Evolutionary conservation across 1,140 invertebrate species (phyloP).

Genomic region (Orius insidiosus): DNA sequence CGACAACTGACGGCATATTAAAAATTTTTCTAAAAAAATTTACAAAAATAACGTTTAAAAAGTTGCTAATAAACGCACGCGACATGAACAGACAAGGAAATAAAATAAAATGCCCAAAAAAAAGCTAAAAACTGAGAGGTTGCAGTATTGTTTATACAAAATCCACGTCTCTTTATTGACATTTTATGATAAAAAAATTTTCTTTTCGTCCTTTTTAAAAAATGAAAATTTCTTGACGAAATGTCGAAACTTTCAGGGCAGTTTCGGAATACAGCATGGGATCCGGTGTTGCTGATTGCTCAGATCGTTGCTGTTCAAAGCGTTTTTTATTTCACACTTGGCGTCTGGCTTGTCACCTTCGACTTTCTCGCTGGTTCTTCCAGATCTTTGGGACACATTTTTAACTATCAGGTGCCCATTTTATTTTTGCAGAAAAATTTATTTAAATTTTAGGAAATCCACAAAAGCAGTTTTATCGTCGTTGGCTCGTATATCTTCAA

Average conservation of each 20-base stretch:
- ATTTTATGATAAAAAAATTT: too few species aligned
- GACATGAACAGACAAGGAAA: too few species aligned
- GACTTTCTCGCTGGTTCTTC: constrained; percentile 56
- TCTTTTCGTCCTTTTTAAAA: too few species aligned
- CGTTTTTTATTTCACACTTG: constrained; percentile 67
- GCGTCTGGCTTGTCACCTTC: constrained; percentile 60
- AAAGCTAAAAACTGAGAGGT: too few species aligned
- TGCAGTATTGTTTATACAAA: too few species aligned
- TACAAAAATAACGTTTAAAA: too few species aligned
- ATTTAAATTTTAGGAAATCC: constrained; percentile 63
- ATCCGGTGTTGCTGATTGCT: constrained; percentile 72
- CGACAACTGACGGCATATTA: constrained; percentile 38
- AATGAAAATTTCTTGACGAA: too few species aligned
- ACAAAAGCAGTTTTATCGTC: constrained; percentile 44
- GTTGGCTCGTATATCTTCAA: constrained; percentile 67
- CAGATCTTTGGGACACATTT: constrained; percentile 68
- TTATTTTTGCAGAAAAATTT: too few species aligned
- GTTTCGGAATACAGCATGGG: constrained; percentile 88
- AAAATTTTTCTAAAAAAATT: too few species aligned
- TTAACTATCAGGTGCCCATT: constrained; percentile 82
- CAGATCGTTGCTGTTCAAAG: constrained; percentile 83
- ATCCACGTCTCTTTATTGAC: too few species aligned
- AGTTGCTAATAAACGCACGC: too few species aligned
- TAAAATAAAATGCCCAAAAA: too few species aligned
- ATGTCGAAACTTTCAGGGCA: constrained; percentile 50